These are phyloP conservation scores for Synergus umbraculus DNA, from an alignment of 2,888 invertebrate species.

Conservation along the genomic window DNA sequence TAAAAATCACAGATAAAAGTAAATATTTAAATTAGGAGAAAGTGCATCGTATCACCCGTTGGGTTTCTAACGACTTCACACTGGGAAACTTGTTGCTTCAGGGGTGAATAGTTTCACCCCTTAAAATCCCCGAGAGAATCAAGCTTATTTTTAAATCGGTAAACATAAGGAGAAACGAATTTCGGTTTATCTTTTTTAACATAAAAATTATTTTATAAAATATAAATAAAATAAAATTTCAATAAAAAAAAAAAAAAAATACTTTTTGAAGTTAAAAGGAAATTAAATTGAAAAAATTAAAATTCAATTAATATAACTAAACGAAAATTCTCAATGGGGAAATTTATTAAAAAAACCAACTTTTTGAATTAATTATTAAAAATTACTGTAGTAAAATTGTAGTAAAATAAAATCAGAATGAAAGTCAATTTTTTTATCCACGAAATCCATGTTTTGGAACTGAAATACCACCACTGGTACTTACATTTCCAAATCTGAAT, in stretches of 20 bases:
- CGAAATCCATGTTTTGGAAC: background rate
- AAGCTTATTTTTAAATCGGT: too few species aligned
- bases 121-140: background rate
- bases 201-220: background rate
- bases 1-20: too few species aligned
- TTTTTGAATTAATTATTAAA: too few species aligned
- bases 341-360: too few species aligned
- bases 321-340: too few species aligned
- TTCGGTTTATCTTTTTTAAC: background rate
- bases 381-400: too few species aligned
- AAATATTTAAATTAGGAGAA: background rate
- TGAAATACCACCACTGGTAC: background rate
- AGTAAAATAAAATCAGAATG: too few species aligned
- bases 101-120: background rate
- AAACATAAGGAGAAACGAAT: too few species aligned
- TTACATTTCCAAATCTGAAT: background rate
- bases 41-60: background rate
- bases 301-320: background rate
- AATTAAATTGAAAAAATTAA: background rate
- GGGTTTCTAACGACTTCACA: background rate
- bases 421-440: too few species aligned
- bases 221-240: background rate
- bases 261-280: background rate
- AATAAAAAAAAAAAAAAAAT: background rate
- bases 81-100: slow-evolving; percentile 7